These are phyloP conservation scores for Sanderia malayensis DNA, from an alignment of 30 jellyfish, hydroid and myxozoan species.

Conservation along the genomic window DNA sequence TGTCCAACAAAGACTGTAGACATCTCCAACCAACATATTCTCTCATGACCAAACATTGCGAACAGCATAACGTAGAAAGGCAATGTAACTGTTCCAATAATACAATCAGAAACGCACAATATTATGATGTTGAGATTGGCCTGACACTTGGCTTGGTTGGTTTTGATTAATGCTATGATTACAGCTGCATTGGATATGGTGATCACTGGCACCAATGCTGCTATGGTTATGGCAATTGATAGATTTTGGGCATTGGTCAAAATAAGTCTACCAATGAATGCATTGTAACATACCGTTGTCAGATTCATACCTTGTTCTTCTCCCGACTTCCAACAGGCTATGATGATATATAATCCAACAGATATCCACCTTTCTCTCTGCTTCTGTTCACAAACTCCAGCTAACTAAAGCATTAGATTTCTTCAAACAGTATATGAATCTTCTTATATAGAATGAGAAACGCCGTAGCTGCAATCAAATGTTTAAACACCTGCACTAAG, in stretches of 20 bases:
- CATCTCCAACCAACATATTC: constrained; percentile 41
- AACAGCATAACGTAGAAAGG: constrained; percentile 28
- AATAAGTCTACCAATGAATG: constrained; percentile 21
- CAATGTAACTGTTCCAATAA: constrained; percentile 11
- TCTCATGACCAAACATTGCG: constrained; percentile 22
- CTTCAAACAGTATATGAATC: too few species aligned
- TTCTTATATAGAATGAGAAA: too few species aligned
- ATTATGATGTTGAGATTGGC: constrained; percentile 17
- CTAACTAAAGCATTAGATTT: too few species aligned
- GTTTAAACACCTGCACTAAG: too few species aligned
- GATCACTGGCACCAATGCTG: constrained; percentile 12
- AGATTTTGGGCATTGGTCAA: constrained; percentile 17
- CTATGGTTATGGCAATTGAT: constrained; percentile 6
- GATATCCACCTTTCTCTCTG: too few species aligned
- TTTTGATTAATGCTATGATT: constrained; percentile 16
- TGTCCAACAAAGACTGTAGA: constrained; percentile 36
- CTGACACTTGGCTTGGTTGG: constrained; percentile 3
- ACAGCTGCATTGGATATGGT: constrained; percentile 18
- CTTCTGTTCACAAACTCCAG: too few species aligned
- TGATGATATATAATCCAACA: too few species aligned
- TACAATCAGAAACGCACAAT: constrained; percentile 40
- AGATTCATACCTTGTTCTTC: too few species aligned
- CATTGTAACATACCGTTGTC: constrained; percentile 18
- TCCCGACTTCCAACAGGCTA: too few species aligned
- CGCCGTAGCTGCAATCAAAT: too few species aligned